Evolutionary conservation across 2,888 invertebrate species (phyloP).

Genomic region (Chymomyza fuscimana): DNA sequence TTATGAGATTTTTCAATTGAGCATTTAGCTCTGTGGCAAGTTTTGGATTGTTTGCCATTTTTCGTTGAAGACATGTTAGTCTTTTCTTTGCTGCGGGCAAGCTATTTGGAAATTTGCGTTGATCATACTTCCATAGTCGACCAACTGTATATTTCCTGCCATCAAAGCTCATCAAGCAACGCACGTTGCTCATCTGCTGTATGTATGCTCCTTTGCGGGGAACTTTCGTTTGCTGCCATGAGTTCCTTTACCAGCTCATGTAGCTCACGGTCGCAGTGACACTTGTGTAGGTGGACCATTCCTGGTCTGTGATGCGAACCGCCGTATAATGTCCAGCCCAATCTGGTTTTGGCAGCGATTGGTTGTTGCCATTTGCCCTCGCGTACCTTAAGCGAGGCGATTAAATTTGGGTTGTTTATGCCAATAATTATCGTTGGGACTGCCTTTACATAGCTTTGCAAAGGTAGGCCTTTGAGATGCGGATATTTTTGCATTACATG

Average conservation of each 20-base stretch:
- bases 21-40: conserved; percentile 20
- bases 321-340: conserved; percentile 12
- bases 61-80: conserved; percentile 36
- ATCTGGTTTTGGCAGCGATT: conserved; percentile 7
- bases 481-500: neutral
- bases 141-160: neutral
- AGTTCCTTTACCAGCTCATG: neutral
- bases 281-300: neutral
- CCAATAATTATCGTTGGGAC: conserved; percentile 10
- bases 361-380: conserved; percentile 11
- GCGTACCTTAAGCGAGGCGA: neutral
- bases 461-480: neutral
- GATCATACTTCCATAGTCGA: conserved; percentile 49
- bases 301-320: neutral
- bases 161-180: too few species aligned
- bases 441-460: neutral
- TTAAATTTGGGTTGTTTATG: conserved; percentile 8
- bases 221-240: too few species aligned
- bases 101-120: conserved; percentile 24
- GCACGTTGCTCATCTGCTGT: too few species aligned
- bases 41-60: conserved; percentile 19
- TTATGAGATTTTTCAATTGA: conserved; percentile 37
- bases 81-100: conserved; percentile 35
- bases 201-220: too few species aligned
- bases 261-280: too few species aligned